Percentiles rank a stretch among this genome's conserved stretches.
Conservation (phyloP, 2,797 vertebrate genomes). For the Sebastes trivittatus region DNA sequence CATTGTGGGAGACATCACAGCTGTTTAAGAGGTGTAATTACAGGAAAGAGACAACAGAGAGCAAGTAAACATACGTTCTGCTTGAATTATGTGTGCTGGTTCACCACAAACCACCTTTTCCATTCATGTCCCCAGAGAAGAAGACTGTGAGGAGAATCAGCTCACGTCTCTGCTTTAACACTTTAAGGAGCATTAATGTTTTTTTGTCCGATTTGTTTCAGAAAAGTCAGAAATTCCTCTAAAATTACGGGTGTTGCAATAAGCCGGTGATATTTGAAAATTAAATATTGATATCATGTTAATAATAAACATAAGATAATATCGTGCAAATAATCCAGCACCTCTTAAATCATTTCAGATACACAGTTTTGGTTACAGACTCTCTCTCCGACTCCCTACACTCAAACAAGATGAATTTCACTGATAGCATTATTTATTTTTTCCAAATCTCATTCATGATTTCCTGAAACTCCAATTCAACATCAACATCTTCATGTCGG, state of each 20-base stretch:
- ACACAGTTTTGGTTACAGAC: not conserved
- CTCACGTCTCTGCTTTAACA: not conserved
- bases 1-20: conserved; percentile 1
- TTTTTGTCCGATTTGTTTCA: not conserved
- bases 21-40: conserved; percentile 21
- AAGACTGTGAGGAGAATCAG: not conserved
- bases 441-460: not conserved
- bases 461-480: not conserved
- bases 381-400: not conserved
- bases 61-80: not conserved
- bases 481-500: not conserved
- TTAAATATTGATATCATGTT: not conserved
- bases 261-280: not conserved
- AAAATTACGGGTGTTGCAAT: not conserved
- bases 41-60: conserved; percentile 7
- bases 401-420: too few species aligned
- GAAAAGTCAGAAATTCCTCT: not conserved
- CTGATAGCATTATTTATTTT: too few species aligned
- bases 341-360: not conserved
- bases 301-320: not conserved
- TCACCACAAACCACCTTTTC: not conserved
- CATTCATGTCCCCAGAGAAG: not conserved
- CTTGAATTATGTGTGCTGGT: not conserved
- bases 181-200: not conserved
- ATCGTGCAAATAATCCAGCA: not conserved